These are phyloP conservation scores for Fistularia tabacaria DNA, from an alignment of 2,797 vertebrate genomes.

Conservation along the genomic window DNA sequence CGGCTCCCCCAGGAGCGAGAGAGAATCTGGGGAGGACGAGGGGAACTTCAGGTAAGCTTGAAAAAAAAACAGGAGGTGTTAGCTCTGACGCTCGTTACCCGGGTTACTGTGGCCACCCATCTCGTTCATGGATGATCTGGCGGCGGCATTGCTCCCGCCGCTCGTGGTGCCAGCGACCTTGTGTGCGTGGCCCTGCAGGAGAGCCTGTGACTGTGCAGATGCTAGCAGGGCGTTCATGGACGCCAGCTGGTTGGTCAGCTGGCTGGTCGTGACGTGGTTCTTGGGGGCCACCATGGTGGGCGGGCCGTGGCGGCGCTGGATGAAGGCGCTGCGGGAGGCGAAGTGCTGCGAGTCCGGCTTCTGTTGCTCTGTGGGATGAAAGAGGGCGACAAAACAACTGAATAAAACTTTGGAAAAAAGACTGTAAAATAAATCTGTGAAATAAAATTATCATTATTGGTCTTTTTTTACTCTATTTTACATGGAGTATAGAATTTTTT, in stretches of 20 bases:
- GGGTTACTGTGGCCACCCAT: slow-evolving; percentile 56
- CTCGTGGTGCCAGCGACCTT: slow-evolving; percentile 41
- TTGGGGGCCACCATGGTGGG: slow-evolving; percentile 64
- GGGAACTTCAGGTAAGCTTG: slow-evolving; percentile 1
- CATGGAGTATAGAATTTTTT: too few species aligned
- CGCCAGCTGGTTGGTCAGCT: slow-evolving; percentile 65
- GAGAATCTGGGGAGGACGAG: slow-evolving; percentile 58
- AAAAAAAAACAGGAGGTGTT: background rate
- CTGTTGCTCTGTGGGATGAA: slow-evolving; percentile 63
- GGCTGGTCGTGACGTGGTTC: slow-evolving; percentile 54
- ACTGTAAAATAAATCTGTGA: too few species aligned
- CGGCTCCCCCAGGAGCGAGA: slow-evolving; percentile 73
- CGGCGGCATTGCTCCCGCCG: slow-evolving; percentile 46
- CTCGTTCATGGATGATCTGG: slow-evolving; percentile 63
- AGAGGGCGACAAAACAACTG: slow-evolving; percentile 8
- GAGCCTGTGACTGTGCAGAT: slow-evolving; percentile 64
- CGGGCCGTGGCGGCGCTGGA: slow-evolving; percentile 67
- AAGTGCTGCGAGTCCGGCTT: slow-evolving; percentile 68
- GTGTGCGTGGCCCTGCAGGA: slow-evolving; percentile 68
- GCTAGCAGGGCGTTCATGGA: slow-evolving; percentile 72
- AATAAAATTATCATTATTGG: too few species aligned
- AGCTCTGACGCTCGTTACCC: slow-evolving; percentile 50
- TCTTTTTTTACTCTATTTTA: too few species aligned
- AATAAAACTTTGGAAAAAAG: too few species aligned
- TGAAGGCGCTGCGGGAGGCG: slow-evolving; percentile 60